Percentiles rank a stretch among this genome's conserved stretches.
These are phyloP conservation scores for Ailurus styani DNA, from an alignment of 2,113 vertebrate species.

Conservation along the genomic window DNA sequence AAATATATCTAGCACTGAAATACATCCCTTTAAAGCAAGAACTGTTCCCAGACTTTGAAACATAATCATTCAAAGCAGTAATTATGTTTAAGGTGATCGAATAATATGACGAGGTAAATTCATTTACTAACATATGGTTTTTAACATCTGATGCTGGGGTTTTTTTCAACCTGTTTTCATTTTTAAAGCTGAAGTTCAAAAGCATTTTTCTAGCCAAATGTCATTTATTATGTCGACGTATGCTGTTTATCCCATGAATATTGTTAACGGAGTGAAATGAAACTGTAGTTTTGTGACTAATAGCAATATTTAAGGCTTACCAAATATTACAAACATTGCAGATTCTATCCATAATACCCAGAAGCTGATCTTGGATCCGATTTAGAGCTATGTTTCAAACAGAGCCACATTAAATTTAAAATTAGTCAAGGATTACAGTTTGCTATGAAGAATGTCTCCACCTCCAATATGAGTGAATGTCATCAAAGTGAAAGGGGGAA, in stretches of 20 bases:
- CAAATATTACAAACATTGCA: slow-evolving; percentile 24
- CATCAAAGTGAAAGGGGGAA: slow-evolving; percentile 39
- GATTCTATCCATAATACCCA: slow-evolving; percentile 6
- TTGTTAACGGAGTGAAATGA: neutral
- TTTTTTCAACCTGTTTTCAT: slow-evolving; percentile 27
- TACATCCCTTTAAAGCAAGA: neutral
- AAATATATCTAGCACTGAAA: neutral
- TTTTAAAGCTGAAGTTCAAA: slow-evolving; percentile 56
- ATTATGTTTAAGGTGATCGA: slow-evolving; percentile 43
- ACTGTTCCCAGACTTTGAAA: slow-evolving; percentile 26
- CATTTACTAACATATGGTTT: slow-evolving; percentile 14
- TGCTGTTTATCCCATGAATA: slow-evolving; percentile 7
- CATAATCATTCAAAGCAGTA: neutral
- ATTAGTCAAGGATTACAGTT: slow-evolving; percentile 68
- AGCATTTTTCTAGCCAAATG: slow-evolving; percentile 56
- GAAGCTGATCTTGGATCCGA: slow-evolving; percentile 54
- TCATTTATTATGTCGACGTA: neutral
- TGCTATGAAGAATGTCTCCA: slow-evolving; percentile 50
- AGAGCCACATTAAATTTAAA: slow-evolving; percentile 61
- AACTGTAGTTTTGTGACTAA: slow-evolving; percentile 9
- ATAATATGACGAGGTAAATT: neutral
- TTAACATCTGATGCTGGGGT: neutral
- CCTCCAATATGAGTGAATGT: slow-evolving; percentile 58
- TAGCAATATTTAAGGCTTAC: slow-evolving; percentile 11
- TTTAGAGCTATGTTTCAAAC: slow-evolving; percentile 63